These are phyloP conservation scores for Chelonoidis abingdonii DNA, from an alignment of 2,113 vertebrate genomes.

Conservation along the genomic window DNA sequence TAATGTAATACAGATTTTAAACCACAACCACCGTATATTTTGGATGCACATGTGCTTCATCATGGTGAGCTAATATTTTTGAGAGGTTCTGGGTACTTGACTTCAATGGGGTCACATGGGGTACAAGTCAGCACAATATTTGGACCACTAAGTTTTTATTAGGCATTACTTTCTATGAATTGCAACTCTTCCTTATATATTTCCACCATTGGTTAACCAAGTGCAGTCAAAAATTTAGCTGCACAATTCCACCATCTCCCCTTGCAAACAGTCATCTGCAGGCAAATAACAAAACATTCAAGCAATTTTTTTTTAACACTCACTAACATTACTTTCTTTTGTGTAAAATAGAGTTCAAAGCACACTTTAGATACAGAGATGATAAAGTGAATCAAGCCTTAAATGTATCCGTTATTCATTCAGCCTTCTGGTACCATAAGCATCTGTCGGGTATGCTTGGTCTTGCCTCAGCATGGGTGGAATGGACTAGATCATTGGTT, in stretches of 20 bases:
- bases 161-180: neutral
- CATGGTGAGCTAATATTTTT: conserved; percentile 42
- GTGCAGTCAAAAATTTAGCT: conserved; percentile 26
- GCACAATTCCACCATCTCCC: neutral
- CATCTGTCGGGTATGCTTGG: neutral
- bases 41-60: conserved; percentile 1
- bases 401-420: neutral
- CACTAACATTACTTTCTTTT: neutral
- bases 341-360: neutral
- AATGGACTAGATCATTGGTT: neutral
- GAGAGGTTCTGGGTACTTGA: neutral
- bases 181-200: neutral
- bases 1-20: conserved; percentile 64
- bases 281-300: conserved; percentile 19
- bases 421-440: neutral
- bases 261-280: neutral
- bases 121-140: neutral
- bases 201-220: neutral
- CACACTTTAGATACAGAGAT: neutral
- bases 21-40: neutral
- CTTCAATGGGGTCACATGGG: neutral
- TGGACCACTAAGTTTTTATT: conserved; percentile 5
- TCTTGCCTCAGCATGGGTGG: neutral
- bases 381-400: neutral
- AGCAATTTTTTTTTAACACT: neutral